Evolutionary conservation across 1,140 invertebrate species (phyloP).

Genomic region (Mylabris phalerata): DNA sequence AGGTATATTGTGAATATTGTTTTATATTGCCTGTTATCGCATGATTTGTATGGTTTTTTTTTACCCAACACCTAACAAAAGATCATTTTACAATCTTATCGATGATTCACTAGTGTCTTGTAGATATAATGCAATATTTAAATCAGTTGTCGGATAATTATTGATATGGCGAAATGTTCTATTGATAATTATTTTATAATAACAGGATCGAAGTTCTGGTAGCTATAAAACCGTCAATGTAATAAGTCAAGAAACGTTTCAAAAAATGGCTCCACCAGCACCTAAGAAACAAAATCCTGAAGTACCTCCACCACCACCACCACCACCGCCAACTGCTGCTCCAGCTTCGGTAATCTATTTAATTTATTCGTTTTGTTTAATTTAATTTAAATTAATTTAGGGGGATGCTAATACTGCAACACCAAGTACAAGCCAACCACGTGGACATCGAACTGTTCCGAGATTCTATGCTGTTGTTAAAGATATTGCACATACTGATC

Average conservation of each 20-base stretch:
- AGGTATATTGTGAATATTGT: too few species aligned
- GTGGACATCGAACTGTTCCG: conserved; percentile 48
- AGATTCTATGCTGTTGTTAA: conserved; percentile 94
- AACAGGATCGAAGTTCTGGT: conserved; percentile 37
- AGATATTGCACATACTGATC: conserved; percentile 57
- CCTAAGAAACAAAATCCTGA: conserved; percentile 58
- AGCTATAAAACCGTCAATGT: conserved; percentile 83
- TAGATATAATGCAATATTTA: too few species aligned
- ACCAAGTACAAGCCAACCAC: conserved; percentile 7
- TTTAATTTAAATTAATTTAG: background rate
- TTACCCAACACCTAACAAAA: too few species aligned
- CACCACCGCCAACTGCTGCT: conserved; percentile 31
- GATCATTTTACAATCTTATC: too few species aligned
- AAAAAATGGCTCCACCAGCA: conserved; percentile 64
- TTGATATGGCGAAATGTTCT: too few species aligned
- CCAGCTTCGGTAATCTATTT: background rate
- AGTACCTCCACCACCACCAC: conserved; percentile 73
- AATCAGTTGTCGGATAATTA: too few species aligned
- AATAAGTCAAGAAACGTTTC: conserved; percentile 83
- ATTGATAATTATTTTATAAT: conserved; percentile 3
- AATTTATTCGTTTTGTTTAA: background rate
- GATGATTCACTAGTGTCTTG: too few species aligned
- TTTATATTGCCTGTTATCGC: too few species aligned
- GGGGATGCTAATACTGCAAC: background rate
- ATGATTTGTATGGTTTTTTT: too few species aligned